Percentiles rank a stretch among this genome's conserved stretches.
Evolutionary conservation across 1,140 invertebrate species (phyloP).

Genomic region (Archivesica marissinica): DNA sequence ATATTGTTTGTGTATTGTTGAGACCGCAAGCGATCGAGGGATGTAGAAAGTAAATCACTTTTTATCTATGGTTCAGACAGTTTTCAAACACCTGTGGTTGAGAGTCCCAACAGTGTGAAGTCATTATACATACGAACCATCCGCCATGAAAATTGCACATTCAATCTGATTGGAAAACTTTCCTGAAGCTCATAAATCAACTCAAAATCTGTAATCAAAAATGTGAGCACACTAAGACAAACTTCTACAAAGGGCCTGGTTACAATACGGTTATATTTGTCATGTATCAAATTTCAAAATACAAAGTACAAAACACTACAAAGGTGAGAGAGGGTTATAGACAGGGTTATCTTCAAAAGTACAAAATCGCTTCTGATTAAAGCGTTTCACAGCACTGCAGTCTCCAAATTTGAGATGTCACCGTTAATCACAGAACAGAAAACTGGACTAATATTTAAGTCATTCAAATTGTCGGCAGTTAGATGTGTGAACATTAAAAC

Average conservation of each 20-base stretch:
- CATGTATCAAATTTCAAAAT: slow-evolving; percentile 29
- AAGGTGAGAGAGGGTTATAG: slow-evolving; percentile 24
- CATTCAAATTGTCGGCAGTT: not conserved
- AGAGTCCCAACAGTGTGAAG: too few relatives aligned
- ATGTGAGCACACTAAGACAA: slow-evolving; percentile 12
- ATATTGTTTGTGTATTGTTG: too few relatives aligned
- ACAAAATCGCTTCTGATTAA: not conserved
- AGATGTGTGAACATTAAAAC: not conserved
- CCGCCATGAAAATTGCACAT: not conserved
- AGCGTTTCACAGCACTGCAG: not conserved
- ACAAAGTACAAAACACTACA: slow-evolving; percentile 47
- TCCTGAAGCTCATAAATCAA: not conserved
- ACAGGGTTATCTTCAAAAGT: slow-evolving; percentile 29
- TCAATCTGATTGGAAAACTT: not conserved
- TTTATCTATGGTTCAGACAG: too few relatives aligned
- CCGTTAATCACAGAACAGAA: slow-evolving; percentile 15
- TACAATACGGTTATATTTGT: slow-evolving; percentile 11
- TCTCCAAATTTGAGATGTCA: not conserved
- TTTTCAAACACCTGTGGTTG: too few relatives aligned
- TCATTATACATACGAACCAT: too few relatives aligned
- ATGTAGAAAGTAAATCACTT: too few relatives aligned
- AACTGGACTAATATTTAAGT: slow-evolving; percentile 35
- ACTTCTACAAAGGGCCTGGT: not conserved
- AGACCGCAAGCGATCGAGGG: too few relatives aligned
- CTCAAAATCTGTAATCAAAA: slow-evolving; percentile 12